phyloP scores from a whole-genome alignment of 2,113 vertebrate genomes.

The Scartelaos histophorus region DNA sequence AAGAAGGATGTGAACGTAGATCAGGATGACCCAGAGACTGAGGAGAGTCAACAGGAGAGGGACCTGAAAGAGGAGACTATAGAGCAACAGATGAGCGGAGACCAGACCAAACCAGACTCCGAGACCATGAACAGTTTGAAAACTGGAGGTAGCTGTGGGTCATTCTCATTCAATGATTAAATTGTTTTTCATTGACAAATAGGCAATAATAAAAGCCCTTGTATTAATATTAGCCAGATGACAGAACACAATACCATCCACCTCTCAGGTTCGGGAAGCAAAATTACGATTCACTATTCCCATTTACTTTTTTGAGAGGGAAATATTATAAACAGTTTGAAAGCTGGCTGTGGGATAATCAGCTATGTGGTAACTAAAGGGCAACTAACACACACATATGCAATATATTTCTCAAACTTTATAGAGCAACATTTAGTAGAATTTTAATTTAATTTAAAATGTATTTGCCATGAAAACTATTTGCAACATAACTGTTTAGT shows the following conservation, averaged over 20 bases:
- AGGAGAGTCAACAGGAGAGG: conserved; percentile 68
- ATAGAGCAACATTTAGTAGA: too few relatives aligned
- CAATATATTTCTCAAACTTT: too few relatives aligned
- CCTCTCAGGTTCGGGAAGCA: not conserved
- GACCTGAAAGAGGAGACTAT: conserved; percentile 39
- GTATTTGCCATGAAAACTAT: not conserved
- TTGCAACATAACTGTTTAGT: not conserved
- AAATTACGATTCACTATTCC: not conserved
- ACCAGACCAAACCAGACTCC: conserved; percentile 54
- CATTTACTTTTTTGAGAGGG: not conserved
- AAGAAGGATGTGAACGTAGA: conserved; percentile 59
- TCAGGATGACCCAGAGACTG: conserved; percentile 75
- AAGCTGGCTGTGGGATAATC: too few relatives aligned
- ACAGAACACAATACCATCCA: not conserved
- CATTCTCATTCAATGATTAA: too few relatives aligned
- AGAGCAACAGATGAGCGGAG: conserved; percentile 66
- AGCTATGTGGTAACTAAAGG: too few relatives aligned
- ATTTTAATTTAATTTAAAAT: not conserved
- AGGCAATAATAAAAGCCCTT: too few relatives aligned
- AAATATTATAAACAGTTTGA: not conserved
- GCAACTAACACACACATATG: too few relatives aligned
- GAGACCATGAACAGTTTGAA: conserved; percentile 61
- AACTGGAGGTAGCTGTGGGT: conserved; percentile 52
- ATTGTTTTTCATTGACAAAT: too few relatives aligned
- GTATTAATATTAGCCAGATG: not conserved